Base-by-base conservation (phyloP, 1,140 invertebrate genomes). In the Ylistrum balloti region DNA sequence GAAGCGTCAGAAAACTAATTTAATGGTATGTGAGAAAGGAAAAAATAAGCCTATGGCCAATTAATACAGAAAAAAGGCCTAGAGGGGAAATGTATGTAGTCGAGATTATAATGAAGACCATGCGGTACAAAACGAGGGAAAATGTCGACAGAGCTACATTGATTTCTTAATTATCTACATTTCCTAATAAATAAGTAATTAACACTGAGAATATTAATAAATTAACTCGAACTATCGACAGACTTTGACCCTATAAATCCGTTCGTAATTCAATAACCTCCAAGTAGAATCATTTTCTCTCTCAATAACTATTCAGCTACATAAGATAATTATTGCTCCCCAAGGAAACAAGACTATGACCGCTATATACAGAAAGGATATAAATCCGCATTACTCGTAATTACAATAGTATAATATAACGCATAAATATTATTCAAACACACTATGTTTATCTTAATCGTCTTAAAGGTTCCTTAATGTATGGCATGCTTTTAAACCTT, bases 171-270 rank as follows among this genome's bases (percentile, higher is more conserved):
- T 74, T 74, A 74, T 74, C 56, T 74, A 74, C 56, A n/a, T 74
- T 74, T 74, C 28, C 56, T 74, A 22, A 74, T 74, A 74, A 74
- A 74, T 74, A 74, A 74, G 56, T 74, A 9, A 74, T 74, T 74
- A 74, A 74, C 56, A 74, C 56, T n/a, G 13, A 7, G 56, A 74
- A 74, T 74, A 74, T 74, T n/a, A 74, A 74, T 74, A 74, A 28
- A n/a, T 28, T 74, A 74, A 28, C 56, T 74, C n/a, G 1, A 74
- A 74, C 28, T n/a, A 74, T 28, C 56, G 56, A 28, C 56, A 28
- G n/a, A 74, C 56, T 74, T 74, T 74, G 56, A 74, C 56, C 56
- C 56, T 74, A 74, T 74, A 74, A 74, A 28, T 74, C 56, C 56
- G 1, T 28, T 74, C 56, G 22, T 74, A 74, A 74, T 74, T 28